Evolutionary conservation across 2,797 vertebrate species (phyloP).

Genomic region (Hypotaenidia okinawae): DNA sequence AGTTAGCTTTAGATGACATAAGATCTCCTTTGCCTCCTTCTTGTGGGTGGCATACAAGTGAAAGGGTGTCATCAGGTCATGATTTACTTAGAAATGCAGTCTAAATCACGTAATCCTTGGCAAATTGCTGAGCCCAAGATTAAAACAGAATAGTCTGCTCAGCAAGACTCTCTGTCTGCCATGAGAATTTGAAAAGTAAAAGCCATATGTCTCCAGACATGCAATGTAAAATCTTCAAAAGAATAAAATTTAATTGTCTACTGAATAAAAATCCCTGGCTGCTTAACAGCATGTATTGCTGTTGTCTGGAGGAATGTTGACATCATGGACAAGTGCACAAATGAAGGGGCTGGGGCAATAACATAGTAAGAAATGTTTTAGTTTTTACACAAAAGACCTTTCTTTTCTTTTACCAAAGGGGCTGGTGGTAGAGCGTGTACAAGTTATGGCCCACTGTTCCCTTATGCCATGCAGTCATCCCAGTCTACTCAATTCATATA

Average conservation of each 20-base stretch:
- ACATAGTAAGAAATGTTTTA: not conserved
- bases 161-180: not conserved
- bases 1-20: not conserved
- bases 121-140: conserved; percentile 34
- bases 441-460: not conserved
- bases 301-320: not conserved
- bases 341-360: not conserved
- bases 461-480: not conserved
- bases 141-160: conserved; percentile 26
- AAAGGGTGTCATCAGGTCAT: not conserved
- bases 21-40: not conserved
- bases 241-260: conserved; percentile 17
- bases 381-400: not conserved
- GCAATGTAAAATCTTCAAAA: not conserved
- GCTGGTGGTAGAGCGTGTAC: not conserved
- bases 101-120: conserved; percentile 17
- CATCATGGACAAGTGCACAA: not conserved
- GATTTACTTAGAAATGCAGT: not conserved
- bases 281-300: not conserved
- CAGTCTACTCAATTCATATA: not conserved
- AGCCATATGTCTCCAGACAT: not conserved
- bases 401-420: not conserved
- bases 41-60: not conserved
- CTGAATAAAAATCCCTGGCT: not conserved
- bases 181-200: not conserved